A percentile compares a stretch with the other conserved stretches of the same genome.
These are phyloP conservation scores for Chelonus formosanus DNA, from an alignment of 2,888 invertebrate species.

Conservation along the genomic window DNA sequence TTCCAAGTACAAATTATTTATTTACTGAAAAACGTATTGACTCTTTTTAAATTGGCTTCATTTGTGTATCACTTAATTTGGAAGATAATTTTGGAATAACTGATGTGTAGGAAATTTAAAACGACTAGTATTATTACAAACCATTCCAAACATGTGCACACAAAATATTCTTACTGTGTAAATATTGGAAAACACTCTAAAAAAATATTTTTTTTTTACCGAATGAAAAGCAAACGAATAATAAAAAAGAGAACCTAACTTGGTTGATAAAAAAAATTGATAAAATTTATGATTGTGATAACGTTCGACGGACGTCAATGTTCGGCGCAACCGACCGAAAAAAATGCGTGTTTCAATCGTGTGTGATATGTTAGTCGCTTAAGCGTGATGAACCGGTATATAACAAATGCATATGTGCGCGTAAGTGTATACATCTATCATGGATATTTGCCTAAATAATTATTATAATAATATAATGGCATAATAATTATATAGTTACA, in stretches of 20 bases:
- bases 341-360: slow-evolving; percentile 36
- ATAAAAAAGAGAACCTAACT: too few relatives aligned
- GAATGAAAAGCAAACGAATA: too few relatives aligned
- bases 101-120: too few relatives aligned
- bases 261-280: not conserved
- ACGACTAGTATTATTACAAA: too few relatives aligned
- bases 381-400: slow-evolving; percentile 34
- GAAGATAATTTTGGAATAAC: too few relatives aligned
- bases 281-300: slow-evolving; percentile 16
- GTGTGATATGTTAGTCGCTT: slow-evolving; percentile 36
- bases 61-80: too few relatives aligned
- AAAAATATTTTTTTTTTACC: slow-evolving; percentile 10
- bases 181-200: too few relatives aligned
- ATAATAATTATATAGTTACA: too few relatives aligned
- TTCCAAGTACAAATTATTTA: too few relatives aligned
- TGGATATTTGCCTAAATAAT: slow-evolving; percentile 18
- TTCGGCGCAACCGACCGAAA: slow-evolving; percentile 29
- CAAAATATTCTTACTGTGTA: not conserved
- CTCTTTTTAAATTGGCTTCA: too few relatives aligned
- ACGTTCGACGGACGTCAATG: slow-evolving; percentile 23
- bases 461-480: not conserved
- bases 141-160: too few relatives aligned
- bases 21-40: too few relatives aligned
- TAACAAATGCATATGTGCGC: slow-evolving; percentile 33
- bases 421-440: slow-evolving; percentile 33